A percentile compares a stretch with the other conserved stretches of the same genome.
phyloP scores from a whole-genome alignment of 1,140 invertebrate species.

The Vanessa atalanta region DNA sequence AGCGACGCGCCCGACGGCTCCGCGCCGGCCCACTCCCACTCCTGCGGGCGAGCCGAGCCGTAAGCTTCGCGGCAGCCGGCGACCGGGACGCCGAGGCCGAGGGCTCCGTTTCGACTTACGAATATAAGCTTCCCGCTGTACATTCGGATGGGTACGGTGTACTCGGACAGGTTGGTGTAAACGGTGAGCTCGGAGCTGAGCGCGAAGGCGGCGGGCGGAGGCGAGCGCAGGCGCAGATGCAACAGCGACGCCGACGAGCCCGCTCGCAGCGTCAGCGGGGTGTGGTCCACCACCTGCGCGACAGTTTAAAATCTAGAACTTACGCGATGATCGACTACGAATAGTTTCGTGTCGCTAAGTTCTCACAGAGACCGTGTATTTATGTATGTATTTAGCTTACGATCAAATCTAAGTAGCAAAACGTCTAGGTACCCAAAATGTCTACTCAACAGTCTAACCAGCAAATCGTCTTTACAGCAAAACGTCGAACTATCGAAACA shows the following conservation, averaged over 20 bases:
- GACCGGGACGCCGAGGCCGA: background rate
- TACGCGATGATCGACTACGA: no score
- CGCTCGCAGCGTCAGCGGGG: constrained; percentile 35
- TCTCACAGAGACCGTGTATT: no score
- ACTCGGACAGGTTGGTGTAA: constrained; percentile 60
- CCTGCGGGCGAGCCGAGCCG: constrained; percentile 36
- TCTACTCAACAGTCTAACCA: no score
- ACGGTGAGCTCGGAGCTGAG: constrained; percentile 51
- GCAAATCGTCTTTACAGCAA: no score
- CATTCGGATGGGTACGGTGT: constrained; percentile 55
- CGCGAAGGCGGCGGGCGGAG: constrained; percentile 31
- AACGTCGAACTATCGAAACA: no score
- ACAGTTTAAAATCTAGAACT: no score
- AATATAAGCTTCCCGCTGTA: constrained; percentile 61
- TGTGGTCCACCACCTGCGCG: constrained; percentile 33
- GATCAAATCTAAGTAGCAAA: no score
- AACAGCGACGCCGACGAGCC: constrained; percentile 32
- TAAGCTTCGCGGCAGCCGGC: background rate
- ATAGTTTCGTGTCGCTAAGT: no score
- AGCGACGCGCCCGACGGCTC: constrained; percentile 44
- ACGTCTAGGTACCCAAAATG: no score
- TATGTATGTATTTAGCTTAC: no score
- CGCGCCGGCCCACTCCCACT: constrained; percentile 62
- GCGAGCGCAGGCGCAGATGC: constrained; percentile 38
- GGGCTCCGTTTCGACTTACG: constrained; percentile 42